Evolutionary conservation across 2,888 invertebrate species (phyloP), one percentile per base, ranked within the genome.

Genomic region (Branchellion lobata): DNA sequence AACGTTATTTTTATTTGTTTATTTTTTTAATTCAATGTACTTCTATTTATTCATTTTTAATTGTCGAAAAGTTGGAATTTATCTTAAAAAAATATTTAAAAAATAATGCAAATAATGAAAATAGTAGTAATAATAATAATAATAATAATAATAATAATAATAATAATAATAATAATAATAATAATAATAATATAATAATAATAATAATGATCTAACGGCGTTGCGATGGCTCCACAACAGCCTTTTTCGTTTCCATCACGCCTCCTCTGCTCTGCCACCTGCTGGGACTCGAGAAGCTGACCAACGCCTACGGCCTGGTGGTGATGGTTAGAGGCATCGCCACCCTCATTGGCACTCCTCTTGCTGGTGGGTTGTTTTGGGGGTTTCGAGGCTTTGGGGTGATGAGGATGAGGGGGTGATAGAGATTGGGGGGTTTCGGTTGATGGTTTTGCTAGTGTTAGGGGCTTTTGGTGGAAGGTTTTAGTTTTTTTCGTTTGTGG

Each of bases 181-280:
- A n/a, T n/a, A n/a, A n/a, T n/a, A n/a, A n/a, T n/a, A n/a, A n/a
- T n/a, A n/a, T n/a, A n/a, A n/a, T n/a, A n/a, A n/a, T n/a, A n/a
- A n/a, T n/a, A n/a, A n/a, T n/a, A n/a, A n/a, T n/a, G n/a, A n/a
- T n/a, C n/a, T n/a, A n/a, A n/a, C n/a, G n/a, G n/a, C n/a, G n/a
- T n/a, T n/a, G n/a, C n/a, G n/a, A n/a, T n/a, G n/a, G n/a, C n/a
- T n/a, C 40, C 40, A 5, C 21, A 3, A 14, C 61, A 57, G 61
- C 61, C 3, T 57, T 57, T n/a, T 57, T 57, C 61, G n/a, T 57
- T 86, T 96, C 97, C 14, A 90, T 99, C 81, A 98, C 98, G 65
- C 98, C 98, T 74, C 97, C 98, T 86, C 96, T 98, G 86, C 90
- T 99, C 82, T 96, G 97, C 84, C 97, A 99, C 88, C 90, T 98